Percentiles rank a stretch among this genome's conserved stretches.
phyloP scores from a whole-genome alignment of 1,140 invertebrate genomes.

The Drosophila novamexicana region DNA sequence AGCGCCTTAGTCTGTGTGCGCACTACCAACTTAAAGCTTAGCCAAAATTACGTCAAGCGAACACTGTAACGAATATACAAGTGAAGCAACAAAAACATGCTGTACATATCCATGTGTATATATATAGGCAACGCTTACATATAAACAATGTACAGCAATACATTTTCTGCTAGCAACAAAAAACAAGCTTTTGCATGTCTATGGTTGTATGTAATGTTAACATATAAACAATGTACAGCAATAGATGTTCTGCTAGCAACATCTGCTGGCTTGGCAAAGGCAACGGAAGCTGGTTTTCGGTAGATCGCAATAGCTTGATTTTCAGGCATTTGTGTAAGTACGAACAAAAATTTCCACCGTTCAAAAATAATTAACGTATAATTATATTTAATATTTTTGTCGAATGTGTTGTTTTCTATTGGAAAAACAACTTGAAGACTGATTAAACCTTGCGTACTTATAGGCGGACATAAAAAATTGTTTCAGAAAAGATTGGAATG shows the following conservation, averaged over 20 bases:
- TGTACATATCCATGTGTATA: background rate
- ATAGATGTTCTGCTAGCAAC: background rate
- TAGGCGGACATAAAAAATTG: background rate
- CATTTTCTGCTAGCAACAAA: background rate
- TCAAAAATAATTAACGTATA: no score
- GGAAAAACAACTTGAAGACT: background rate
- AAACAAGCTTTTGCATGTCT: background rate
- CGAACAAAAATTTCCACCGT: no score
- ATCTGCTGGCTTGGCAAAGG: no score
- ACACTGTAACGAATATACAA: constrained; percentile 28
- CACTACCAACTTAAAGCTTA: constrained; percentile 38
- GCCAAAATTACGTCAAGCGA: constrained; percentile 58
- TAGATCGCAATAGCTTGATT: no score
- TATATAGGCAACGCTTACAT: background rate
- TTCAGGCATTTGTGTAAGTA: no score
- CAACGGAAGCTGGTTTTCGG: no score
- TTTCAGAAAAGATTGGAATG: background rate
- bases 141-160: background rate
- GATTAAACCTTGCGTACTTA: constrained; percentile 11
- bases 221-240: background rate
- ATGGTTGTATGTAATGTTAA: background rate
- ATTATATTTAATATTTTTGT: no score
- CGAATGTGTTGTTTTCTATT: no score
- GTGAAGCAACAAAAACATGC: constrained; percentile 5
- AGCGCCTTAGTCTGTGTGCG: constrained; percentile 31